Base-by-base conservation (phyloP, 1,140 invertebrate species). In the Aleiodes sp. region DNA sequence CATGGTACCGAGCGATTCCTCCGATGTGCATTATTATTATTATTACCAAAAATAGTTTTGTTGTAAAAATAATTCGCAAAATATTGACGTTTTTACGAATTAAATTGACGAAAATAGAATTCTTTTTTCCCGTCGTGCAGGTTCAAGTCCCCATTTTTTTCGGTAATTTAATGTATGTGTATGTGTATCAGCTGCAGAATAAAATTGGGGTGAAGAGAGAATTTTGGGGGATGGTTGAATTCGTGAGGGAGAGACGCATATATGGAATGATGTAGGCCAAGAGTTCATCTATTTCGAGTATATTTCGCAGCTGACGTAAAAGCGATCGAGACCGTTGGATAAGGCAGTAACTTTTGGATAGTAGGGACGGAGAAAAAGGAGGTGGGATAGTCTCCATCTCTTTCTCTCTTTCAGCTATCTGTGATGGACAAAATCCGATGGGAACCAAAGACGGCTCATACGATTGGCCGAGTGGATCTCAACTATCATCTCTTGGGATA, bases 201-300 rank as follows among this genome's bases (percentile, higher is more conserved):
- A 35, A 35, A 35, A 35, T 35, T 35, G n/a, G n/a, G n/a, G n/a
- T 35, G 4, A 10, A 35, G 31, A 35, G 4, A 63, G 41, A 63
- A 63, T 29, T 35, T 35, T 70, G 73, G 71, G 75, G 46, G 46
- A 52, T 52, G 46, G 46, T 16, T 52, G 21, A 10, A 16, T 24
- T 52, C 19, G 6, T 4, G 46, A 24, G 21, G 46, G 46, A 6
- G 41, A 24, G 46, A 24, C 46, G 46, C 16, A 21, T 52, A 52
- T 52, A 16, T 52, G 16, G 46, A 52, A 52, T 52, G 80, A 84
- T 83, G 79, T 85, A 80, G 82, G 82, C 79, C 83, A 85, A 85
- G 80, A 85, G 83, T 85, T 85, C 83, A 84, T 84, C 78, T 84
- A 84, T 83, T 84, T 84, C 76, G 77, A 83, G 82, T 80, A 76